These are phyloP conservation scores for Cryptomyrus ogoouensis DNA, from an alignment of 2,113 vertebrate genomes.

Conservation along the genomic window DNA sequence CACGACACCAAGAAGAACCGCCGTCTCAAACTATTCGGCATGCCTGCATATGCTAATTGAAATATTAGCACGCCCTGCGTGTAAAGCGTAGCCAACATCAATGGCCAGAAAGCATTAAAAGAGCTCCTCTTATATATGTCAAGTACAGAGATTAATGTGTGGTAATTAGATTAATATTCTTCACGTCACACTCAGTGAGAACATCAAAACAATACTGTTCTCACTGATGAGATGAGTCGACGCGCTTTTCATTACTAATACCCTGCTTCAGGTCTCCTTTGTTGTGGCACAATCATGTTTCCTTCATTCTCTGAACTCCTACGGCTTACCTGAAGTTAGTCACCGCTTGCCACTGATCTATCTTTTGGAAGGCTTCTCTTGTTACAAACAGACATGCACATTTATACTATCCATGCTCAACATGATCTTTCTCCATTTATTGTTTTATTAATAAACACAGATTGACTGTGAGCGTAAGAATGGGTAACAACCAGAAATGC, in stretches of 20 bases:
- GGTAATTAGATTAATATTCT: conserved; percentile 69
- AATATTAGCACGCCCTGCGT: neutral
- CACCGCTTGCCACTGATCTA: conserved; percentile 42
- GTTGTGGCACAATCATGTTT: conserved; percentile 56
- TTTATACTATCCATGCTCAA: neutral
- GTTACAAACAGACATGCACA: neutral
- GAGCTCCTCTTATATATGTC: neutral
- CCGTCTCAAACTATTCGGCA: neutral
- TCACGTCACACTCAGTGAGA: conserved; percentile 62
- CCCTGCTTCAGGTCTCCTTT: conserved; percentile 56
- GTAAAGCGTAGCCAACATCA: neutral
- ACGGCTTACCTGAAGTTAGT: conserved; percentile 72
- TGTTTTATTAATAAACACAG: neutral
- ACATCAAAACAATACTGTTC: conserved; percentile 63
- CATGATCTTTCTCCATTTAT: neutral
- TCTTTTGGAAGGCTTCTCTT: neutral
- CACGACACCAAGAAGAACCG: neutral
- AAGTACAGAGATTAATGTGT: conserved; percentile 63
- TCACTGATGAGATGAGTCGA: conserved; percentile 70
- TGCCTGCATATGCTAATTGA: neutral
- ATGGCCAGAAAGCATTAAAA: neutral
- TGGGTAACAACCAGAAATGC: neutral
- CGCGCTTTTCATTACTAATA: conserved; percentile 59
- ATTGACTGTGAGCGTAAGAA: neutral
- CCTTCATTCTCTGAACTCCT: conserved; percentile 66